phyloP scores from a whole-genome alignment of 2,113 vertebrate genomes.

The Nannospalax galili region DNA sequence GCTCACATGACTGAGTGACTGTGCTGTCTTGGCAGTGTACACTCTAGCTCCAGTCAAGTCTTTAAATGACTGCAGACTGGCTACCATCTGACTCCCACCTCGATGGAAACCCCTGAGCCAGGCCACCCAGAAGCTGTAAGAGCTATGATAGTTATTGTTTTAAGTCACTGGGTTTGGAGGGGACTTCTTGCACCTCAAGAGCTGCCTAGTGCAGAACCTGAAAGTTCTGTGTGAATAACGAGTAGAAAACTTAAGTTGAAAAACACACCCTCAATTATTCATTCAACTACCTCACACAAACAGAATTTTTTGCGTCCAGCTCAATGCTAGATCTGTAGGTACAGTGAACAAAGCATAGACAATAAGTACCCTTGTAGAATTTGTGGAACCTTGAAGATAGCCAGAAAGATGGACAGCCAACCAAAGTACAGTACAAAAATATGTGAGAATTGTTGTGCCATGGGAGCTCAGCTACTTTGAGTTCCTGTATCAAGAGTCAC shows the following conservation, averaged over 20 bases:
- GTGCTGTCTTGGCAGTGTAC: neutral
- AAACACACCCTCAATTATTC: neutral
- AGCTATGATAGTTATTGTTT: neutral
- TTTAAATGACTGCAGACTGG: neutral
- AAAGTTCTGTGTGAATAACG: neutral
- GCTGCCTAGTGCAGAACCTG: neutral
- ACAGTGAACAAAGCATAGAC: neutral
- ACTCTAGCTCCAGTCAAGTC: neutral
- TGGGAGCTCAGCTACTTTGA: neutral
- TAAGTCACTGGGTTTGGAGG: neutral
- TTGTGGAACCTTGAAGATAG: neutral
- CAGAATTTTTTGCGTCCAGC: neutral
- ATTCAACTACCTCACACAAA: neutral
- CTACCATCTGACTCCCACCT: neutral
- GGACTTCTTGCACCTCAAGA: neutral
- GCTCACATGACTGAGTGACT: neutral
- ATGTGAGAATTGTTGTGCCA: neutral
- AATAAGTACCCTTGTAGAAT: too few relatives aligned
- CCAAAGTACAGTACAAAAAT: neutral
- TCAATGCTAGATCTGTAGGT: neutral
- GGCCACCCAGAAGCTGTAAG: neutral
- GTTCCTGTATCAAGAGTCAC: neutral
- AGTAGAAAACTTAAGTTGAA: slow-evolving; percentile 14
- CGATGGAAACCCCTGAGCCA: neutral
- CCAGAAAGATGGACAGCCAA: neutral